Evolutionary conservation across 2,888 invertebrate species (phyloP), one percentile per base, ranked within the genome.

Genomic region (Disparrhopalites patrizii): DNA sequence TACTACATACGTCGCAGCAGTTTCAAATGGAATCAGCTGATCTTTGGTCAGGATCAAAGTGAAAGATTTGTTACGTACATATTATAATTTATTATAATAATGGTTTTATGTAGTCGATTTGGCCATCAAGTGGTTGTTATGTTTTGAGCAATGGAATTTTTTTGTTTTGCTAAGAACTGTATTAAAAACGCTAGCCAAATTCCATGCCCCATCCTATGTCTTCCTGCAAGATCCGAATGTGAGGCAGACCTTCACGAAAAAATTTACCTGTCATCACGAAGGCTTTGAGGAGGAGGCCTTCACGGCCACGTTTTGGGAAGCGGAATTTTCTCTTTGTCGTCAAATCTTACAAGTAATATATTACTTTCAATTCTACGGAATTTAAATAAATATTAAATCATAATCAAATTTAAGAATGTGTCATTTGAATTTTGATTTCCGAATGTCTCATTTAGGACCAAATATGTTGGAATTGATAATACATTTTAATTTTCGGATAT

Each of bases 121-220:
- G n/a, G n/a, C n/a, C n/a, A n/a, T n/a, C n/a, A n/a, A n/a, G n/a
- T n/a, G n/a, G n/a, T n/a, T n/a, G n/a, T n/a, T n/a, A n/a, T n/a
- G n/a, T n/a, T n/a, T n/a, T n/a, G n/a, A 18, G 13, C 20, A 7
- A 58, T 5, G 40, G 13, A 54, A 4, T 36, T n/a, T 20, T 7
- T 8, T 50, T 30, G 8, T 54, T 2, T n/a, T 43, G 10, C 15
- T 18, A 10, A 62, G 62, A n/a, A 2, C 62, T n/a, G 66, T 57
- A 1, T 13, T 67, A 20, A 50, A 57, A 23, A 28, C 51, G 13
- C 25, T 67, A 15, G 67, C 67, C 27, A 67, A 67, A 51, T 57
- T 58, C 18, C 62, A 67, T 25, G 62, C 56, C 0, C 27, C 62
- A 1, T 57, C 67, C 8, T 58, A 63, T 15, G 13, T 50, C 1